Percentiles rank a stretch among this genome's conserved stretches.
Conservation (phyloP, 2,113 vertebrate genomes). For the Puffinus mauretanicus region DNA sequence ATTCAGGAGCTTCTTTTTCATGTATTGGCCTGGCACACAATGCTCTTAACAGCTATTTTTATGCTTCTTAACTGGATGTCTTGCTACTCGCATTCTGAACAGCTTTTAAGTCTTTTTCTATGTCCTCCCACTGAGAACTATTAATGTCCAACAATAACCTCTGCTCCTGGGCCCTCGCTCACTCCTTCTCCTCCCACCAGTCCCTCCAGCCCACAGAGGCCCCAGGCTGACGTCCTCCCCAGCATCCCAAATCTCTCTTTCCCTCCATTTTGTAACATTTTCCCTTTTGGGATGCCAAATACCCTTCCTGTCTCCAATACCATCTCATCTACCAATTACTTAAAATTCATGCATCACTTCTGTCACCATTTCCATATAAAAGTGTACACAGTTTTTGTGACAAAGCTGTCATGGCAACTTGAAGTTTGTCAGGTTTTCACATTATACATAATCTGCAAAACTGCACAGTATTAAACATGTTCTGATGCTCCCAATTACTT, state of each 20-base stretch:
- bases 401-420: conserved; percentile 47
- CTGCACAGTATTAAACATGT: conserved; percentile 1
- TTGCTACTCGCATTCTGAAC: neutral
- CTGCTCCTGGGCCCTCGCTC: neutral
- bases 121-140: neutral
- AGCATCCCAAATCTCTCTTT: neutral
- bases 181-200: neutral
- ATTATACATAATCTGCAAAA: neutral
- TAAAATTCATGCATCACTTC: neutral
- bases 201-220: neutral
- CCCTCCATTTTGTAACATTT: neutral
- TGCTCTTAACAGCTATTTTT: neutral
- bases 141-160: neutral
- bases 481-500: conserved; percentile 10
- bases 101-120: neutral
- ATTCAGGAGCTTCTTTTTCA: neutral
- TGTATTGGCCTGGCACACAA: neutral
- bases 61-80: neutral
- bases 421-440: conserved; percentile 27
- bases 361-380: conserved; percentile 24
- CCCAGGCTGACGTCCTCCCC: neutral
- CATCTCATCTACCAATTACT: neutral
- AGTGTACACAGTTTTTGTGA: neutral
- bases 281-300: neutral
- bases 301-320: neutral